Evolutionary conservation across 2,797 vertebrate species (phyloP), one percentile per base, ranked within the genome.

Genomic region (Sebastes elongatus): DNA sequence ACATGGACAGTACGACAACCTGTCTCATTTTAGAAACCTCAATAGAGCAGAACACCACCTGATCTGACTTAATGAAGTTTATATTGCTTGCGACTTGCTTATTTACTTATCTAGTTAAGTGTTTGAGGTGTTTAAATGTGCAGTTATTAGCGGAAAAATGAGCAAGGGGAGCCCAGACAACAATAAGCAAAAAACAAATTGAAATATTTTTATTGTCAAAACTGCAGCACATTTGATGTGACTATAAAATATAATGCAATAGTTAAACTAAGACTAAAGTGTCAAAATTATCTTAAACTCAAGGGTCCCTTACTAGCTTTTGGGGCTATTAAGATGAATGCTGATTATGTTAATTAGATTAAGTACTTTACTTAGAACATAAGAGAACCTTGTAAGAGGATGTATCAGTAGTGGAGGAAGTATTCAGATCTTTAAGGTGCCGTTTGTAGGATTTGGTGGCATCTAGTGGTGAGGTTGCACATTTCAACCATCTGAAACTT

Each of bases 1-100:
- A 57, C 80, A 70, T 77, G 65, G 82, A 71, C 84, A 74, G 79
- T 83, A 74, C 76, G 74, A 73, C 66, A 74, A 52, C 61, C 82
- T 49, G 74, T 82, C 72, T 85, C 59, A 74, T 78, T 76, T 84
- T 2, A 56, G 16, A 77, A 61, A 61, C 35, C 33, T 84, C 56
- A 32, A n/a, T 27, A 73, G 42, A 78, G 27, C 59, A 59, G 22
- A 67, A 28, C 18, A 60, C 11, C 61, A 66, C 57, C 68, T 60
- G 60, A 74, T 76, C 62, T 28, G 22, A 81, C 66, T 77, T 49
- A 33, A 86, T 74, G 61, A 53, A 38, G 80, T 76, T 20, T 66
- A 67, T 9, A 61, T 35, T 52, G 5, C 16, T 14, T 18, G 4
- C 55, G 10, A 55, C 22, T 18, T 32, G 20, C 3, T 53, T 22